A percentile compares a stretch with the other conserved stretches of the same genome.
Conservation (phyloP, 2,888 invertebrate genomes). For the Macaria liturata region DNA sequence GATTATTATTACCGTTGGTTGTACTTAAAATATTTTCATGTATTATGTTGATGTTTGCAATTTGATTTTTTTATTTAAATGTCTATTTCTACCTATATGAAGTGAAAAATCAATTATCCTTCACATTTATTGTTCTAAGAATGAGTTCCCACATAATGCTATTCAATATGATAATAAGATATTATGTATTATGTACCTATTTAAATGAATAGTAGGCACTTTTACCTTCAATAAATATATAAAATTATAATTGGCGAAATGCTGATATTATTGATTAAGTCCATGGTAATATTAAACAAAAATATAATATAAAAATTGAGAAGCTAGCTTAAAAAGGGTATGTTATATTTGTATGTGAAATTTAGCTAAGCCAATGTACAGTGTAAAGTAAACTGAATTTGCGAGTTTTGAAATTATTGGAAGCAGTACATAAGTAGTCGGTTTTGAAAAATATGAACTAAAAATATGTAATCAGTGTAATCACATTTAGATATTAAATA, state of each 20-base stretch:
- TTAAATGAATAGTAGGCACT: slow-evolving; percentile 36
- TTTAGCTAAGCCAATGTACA: slow-evolving; percentile 10
- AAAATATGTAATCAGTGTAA: background rate
- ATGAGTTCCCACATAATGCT: no score
- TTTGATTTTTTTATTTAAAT: no score
- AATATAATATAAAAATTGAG: slow-evolving; percentile 31
- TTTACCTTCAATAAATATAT: slow-evolving; percentile 39
- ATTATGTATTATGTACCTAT: background rate
- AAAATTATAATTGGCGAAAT: slow-evolving; percentile 41
- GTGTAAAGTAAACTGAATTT: background rate
- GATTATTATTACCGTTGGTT: no score
- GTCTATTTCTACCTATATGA: background rate
- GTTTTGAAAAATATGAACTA: background rate
- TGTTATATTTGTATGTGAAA: slow-evolving; percentile 5
- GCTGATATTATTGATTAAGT: slow-evolving; percentile 28
- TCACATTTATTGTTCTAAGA: no score
- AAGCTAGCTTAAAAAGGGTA: slow-evolving; percentile 47
- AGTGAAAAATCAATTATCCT: background rate
- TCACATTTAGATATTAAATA: no score
- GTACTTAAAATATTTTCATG: no score
- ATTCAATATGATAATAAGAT: no score
- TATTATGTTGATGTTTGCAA: no score
- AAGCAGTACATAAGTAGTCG: background rate
- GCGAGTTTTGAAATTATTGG: background rate
- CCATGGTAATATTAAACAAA: background rate